These are phyloP conservation scores for Napeogenes sylphis DNA, from an alignment of 2,888 invertebrate species.

Conservation along the genomic window DNA sequence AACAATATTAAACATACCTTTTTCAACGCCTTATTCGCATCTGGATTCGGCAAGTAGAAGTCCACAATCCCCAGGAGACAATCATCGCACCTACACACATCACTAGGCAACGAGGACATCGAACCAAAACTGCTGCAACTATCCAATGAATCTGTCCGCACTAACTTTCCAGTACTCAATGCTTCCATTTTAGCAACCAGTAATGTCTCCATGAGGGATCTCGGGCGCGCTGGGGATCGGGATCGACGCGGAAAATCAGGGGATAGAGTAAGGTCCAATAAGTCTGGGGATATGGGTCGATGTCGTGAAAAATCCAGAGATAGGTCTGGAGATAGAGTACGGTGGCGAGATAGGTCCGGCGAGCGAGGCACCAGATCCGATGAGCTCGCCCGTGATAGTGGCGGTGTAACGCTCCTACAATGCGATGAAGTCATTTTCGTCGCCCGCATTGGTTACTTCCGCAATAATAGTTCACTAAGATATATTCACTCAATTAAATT, in stretches of 20 bases:
- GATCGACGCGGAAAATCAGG: slow-evolving; percentile 68
- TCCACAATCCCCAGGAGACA: slow-evolving; percentile 89
- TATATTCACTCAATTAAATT: slow-evolving; percentile 28
- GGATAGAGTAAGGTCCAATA: slow-evolving; percentile 58
- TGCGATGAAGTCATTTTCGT: slow-evolving; percentile 75
- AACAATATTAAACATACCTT: slow-evolving; percentile 72
- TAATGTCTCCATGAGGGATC: slow-evolving; percentile 88
- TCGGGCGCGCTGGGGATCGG: slow-evolving; percentile 79
- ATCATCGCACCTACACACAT: slow-evolving; percentile 90
- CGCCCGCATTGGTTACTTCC: slow-evolving; percentile 59
- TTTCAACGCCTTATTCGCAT: slow-evolving; percentile 73
- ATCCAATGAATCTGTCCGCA: slow-evolving; percentile 87
- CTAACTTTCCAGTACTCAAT: slow-evolving; percentile 77
- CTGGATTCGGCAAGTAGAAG: slow-evolving; percentile 79
- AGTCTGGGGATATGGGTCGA: slow-evolving; percentile 64
- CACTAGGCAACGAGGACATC: slow-evolving; percentile 82
- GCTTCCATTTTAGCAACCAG: slow-evolving; percentile 90
- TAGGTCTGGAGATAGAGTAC: slow-evolving; percentile 64
- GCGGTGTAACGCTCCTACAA: slow-evolving; percentile 72
- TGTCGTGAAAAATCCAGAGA: slow-evolving; percentile 54
- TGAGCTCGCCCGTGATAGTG: slow-evolving; percentile 69
- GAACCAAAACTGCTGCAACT: slow-evolving; percentile 85
- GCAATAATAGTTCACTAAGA: slow-evolving; percentile 28
- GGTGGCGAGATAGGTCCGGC: slow-evolving; percentile 60
- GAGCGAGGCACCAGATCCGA: slow-evolving; percentile 57